Evolutionary conservation across 2,888 invertebrate species (phyloP).

Genomic region (Oxyscelio sp.): DNA sequence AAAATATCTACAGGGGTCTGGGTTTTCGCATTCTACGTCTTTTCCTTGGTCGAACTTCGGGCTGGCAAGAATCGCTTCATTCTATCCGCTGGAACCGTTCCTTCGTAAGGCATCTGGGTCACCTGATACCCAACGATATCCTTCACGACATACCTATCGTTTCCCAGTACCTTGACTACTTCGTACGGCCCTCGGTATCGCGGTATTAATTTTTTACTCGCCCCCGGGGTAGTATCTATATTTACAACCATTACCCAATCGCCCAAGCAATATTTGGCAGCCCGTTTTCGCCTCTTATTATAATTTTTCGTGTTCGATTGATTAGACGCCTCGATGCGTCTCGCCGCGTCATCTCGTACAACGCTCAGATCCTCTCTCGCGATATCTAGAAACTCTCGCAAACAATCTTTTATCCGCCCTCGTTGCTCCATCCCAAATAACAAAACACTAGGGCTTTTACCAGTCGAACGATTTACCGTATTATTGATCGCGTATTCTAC

Average conservation of each 20-base stretch:
- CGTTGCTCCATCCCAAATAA: constrained; percentile 79
- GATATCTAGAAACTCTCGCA: constrained; percentile 29
- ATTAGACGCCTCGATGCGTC: background rate
- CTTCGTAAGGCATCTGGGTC: constrained; percentile 23
- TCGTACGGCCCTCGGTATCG: constrained; percentile 60
- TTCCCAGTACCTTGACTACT: constrained; percentile 45
- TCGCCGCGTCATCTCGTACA: background rate
- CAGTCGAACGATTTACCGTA: constrained; percentile 74
- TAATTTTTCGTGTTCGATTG: background rate
- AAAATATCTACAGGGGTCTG: no score
- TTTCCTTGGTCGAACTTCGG: no score
- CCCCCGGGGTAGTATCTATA: no score
- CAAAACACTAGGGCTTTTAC: constrained; percentile 77
- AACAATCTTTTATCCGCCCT: background rate
- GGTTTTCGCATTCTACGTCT: no score
- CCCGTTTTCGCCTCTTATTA: no score
- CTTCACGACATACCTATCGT: constrained; percentile 39
- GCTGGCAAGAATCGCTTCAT: background rate
- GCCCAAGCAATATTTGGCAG: no score
- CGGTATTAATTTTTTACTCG: constrained; percentile 49
- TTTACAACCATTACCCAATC: no score
- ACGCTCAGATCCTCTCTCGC: background rate
- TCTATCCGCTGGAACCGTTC: constrained; percentile 10
- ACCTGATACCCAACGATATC: constrained; percentile 42
- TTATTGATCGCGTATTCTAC: constrained; percentile 68